These are phyloP conservation scores for Emydoidea blandingii DNA, from an alignment of 2,797 vertebrate species.

Conservation along the genomic window DNA sequence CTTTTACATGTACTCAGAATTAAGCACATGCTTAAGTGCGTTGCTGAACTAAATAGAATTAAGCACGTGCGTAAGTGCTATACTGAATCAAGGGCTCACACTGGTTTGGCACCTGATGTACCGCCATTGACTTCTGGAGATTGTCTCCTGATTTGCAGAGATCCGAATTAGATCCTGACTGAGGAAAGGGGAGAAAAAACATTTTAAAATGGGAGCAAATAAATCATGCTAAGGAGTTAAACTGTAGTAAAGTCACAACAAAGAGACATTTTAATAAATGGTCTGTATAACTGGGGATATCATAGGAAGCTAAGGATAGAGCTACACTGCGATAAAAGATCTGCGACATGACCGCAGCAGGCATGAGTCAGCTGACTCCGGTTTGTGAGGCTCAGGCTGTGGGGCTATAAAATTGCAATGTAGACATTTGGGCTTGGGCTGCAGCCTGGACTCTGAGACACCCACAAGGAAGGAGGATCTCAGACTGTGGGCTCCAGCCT, in stretches of 20 bases:
- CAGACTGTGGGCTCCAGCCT: background rate
- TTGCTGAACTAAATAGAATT: background rate
- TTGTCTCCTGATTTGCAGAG: rapidly evolving
- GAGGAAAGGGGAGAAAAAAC: background rate
- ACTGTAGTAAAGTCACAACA: background rate
- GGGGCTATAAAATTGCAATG: background rate
- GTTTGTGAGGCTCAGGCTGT: background rate
- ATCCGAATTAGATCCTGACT: rapidly evolving
- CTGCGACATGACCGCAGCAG: background rate
- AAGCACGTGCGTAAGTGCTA: background rate
- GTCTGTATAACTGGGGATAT: background rate
- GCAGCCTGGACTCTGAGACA: too few species aligned
- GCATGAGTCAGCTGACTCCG: background rate
- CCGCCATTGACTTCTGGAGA: background rate
- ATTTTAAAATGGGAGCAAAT: background rate
- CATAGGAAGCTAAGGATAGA: background rate
- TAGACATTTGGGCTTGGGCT: background rate
- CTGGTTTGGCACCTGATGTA: background rate
- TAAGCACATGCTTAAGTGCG: background rate
- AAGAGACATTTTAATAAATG: background rate
- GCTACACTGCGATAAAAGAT: background rate
- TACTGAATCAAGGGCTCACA: background rate
- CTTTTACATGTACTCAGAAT: background rate
- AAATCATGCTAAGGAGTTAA: background rate
- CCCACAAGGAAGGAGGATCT: background rate